A percentile compares a stretch with the other conserved stretches of the same genome.
Conservation (phyloP, 2,113 vertebrate species). For the Nibea albiflora region DNA sequence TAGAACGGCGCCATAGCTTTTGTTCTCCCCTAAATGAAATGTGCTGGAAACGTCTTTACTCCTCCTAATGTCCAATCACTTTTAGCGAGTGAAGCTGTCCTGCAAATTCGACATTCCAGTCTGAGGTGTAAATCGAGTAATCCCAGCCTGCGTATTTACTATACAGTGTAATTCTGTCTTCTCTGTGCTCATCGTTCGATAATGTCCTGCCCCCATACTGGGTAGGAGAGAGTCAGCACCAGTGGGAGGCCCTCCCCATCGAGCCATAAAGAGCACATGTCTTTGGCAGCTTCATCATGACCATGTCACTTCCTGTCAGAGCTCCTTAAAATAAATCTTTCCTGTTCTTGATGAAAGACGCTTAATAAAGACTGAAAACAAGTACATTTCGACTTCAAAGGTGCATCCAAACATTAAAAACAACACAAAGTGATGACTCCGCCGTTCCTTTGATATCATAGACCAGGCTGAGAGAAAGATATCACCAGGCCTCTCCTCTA, state of each 20-base stretch:
- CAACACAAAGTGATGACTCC: background rate
- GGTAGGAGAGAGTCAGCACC: constrained; percentile 12
- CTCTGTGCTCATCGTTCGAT: constrained; percentile 21
- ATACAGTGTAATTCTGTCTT: constrained; percentile 23
- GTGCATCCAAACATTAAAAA: background rate
- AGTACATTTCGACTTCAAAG: background rate
- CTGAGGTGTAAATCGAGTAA: constrained; percentile 13
- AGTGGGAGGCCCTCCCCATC: constrained; percentile 7
- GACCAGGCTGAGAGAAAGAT: background rate
- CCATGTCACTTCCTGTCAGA: constrained; percentile 16
- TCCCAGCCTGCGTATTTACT: constrained; percentile 18
- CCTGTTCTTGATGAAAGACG: background rate
- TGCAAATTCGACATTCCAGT: background rate
- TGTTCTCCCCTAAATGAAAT: background rate
- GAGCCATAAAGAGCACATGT: constrained; percentile 23
- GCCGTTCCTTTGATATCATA: background rate
- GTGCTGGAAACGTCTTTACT: background rate
- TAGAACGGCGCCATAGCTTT: background rate
- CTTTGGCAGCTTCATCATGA: constrained; percentile 15
- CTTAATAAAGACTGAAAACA: constrained; percentile 4
- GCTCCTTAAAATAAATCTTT: constrained; percentile 5
- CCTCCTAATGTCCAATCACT: background rate
- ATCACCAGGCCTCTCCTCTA: background rate
- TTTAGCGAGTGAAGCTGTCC: background rate
- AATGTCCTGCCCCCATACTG: constrained; percentile 26